phyloP scores from a whole-genome alignment of 2,888 invertebrate genomes.

The Chydorus sphaericus region DNA sequence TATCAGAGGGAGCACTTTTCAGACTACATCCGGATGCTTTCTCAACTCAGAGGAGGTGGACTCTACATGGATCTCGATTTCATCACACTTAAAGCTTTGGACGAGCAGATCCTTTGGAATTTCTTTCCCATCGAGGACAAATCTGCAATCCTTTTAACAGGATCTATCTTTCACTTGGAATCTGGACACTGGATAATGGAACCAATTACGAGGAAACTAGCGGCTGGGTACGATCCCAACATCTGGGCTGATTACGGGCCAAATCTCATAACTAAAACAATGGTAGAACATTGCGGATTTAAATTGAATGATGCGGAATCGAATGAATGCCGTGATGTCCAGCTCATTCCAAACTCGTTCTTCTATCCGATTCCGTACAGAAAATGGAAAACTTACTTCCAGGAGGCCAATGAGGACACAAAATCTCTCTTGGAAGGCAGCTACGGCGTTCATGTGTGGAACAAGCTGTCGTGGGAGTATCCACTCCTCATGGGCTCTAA shows the following conservation, averaged over 20 bases:
- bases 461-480: neutral
- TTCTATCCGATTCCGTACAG: neutral
- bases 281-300: neutral
- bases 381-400: neutral
- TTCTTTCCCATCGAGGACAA: neutral
- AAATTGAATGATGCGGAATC: neutral
- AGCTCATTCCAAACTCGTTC: neutral
- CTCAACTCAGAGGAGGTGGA: neutral
- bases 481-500: neutral
- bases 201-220: neutral
- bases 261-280: neutral
- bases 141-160: neutral
- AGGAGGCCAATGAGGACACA: neutral
- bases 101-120: neutral
- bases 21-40: neutral
- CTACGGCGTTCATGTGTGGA: neutral
- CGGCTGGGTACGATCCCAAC: neutral
- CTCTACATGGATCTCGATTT: conserved; percentile 2
- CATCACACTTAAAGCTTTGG: neutral
- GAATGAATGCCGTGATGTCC: neutral
- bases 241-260: neutral
- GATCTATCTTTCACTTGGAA: neutral
- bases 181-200: neutral
- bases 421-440: neutral
- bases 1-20: neutral